A percentile compares a stretch with the other conserved stretches of the same genome.
Evolutionary conservation across 2,113 vertebrate genomes (phyloP).

Genomic region (Furnarius figulus): DNA sequence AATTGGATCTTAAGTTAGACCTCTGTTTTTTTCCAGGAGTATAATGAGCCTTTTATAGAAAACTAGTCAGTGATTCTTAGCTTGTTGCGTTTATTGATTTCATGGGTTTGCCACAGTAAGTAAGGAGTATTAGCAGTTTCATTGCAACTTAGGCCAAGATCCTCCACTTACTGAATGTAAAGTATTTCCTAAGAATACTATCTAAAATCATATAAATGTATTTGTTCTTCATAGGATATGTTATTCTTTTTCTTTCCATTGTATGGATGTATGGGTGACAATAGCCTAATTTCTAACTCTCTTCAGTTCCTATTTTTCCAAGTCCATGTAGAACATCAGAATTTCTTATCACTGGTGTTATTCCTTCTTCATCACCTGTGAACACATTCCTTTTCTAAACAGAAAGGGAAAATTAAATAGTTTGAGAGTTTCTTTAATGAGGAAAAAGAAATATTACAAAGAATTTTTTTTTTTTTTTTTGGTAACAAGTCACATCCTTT

Average conservation of each 20-base stretch:
- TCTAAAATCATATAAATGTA: not conserved
- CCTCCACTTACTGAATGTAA: not conserved
- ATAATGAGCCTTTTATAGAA: not conserved
- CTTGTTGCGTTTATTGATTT: not conserved
- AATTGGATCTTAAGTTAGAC: not conserved
- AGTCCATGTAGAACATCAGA: not conserved
- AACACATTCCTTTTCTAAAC: not conserved
- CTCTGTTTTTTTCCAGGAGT: not conserved
- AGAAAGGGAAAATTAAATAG: not conserved
- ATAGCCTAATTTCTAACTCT: not conserved
- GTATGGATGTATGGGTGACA: too few relatives aligned
- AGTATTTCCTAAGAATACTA: not conserved
- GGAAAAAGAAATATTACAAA: not conserved
- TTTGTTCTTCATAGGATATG: not conserved
- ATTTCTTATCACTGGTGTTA: not conserved
- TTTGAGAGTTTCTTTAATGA: not conserved
- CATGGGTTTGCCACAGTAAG: not conserved
- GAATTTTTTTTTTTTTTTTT: not conserved
- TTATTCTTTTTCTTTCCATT: not conserved
- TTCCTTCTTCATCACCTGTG: not conserved
- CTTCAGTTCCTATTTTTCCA: not conserved
- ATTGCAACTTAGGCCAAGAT: not conserved
- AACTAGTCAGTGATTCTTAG: not conserved
- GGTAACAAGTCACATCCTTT: rapidly evolving
- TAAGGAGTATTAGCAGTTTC: not conserved